Evolutionary conservation across 2,797 vertebrate genomes (phyloP).

Genomic region (Rhabdomys pumilio): DNA sequence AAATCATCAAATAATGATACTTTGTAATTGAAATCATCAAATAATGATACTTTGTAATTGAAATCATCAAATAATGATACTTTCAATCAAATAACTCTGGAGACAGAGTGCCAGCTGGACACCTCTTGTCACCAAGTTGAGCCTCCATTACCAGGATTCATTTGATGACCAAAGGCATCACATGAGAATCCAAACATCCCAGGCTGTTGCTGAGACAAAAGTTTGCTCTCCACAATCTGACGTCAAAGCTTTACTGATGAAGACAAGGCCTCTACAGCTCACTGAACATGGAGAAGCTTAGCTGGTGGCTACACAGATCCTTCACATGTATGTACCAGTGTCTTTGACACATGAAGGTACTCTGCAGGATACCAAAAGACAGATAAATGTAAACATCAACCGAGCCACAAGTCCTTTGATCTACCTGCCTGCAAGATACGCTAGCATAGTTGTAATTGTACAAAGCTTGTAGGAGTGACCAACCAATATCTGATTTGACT

Average conservation of each 20-base stretch:
- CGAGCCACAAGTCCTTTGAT: neutral
- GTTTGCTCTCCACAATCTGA: neutral
- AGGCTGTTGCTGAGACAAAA: neutral
- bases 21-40: neutral
- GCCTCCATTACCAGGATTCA: neutral
- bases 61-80: neutral
- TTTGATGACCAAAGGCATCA: neutral
- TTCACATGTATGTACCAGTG: neutral
- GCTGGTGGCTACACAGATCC: neutral
- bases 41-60: neutral
- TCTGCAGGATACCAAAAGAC: neutral
- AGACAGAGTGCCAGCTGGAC: neutral
- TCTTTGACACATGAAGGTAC: neutral
- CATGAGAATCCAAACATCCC: neutral
- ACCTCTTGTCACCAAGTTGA: neutral
- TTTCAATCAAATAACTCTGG: neutral
- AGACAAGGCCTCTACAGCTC: neutral
- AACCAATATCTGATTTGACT: neutral
- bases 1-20: neutral
- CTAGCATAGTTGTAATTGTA: neutral
- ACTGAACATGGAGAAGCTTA: neutral
- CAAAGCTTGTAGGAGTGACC: neutral
- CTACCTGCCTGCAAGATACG: neutral
- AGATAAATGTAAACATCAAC: neutral
- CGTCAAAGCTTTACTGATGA: neutral